phyloP scores from a whole-genome alignment of 2,888 invertebrate genomes.

The Drosophila rubida region DNA sequence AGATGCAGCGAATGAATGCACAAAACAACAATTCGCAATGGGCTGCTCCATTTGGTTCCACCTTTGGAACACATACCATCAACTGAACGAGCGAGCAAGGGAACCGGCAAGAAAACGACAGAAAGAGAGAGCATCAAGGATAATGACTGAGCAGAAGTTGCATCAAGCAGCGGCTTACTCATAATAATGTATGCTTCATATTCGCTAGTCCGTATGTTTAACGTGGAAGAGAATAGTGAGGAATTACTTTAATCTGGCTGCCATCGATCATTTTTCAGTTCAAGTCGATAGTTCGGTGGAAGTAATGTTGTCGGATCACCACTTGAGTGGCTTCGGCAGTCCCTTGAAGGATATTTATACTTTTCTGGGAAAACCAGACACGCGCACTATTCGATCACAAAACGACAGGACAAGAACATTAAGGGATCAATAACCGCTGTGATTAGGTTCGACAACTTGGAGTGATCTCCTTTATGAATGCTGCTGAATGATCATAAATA shows the following conservation, averaged over 20 bases:
- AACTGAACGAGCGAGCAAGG: neutral
- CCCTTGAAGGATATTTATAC: conserved; percentile 11
- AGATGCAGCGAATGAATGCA: conserved; percentile 61
- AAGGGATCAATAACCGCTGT: conserved; percentile 20
- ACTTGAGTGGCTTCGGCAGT: conserved; percentile 39
- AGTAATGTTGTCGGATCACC: conserved; percentile 2
- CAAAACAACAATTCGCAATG: conserved; percentile 52
- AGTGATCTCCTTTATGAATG: neutral
- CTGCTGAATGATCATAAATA: neutral
- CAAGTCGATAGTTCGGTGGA: neutral
- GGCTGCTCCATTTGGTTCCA: conserved; percentile 19
- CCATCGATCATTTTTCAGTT: conserved; percentile 26
- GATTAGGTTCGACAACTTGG: neutral
- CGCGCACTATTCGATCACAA: neutral
- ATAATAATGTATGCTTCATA: conserved; percentile 49
- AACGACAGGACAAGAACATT: neutral
- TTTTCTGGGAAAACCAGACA: conserved; percentile 23
- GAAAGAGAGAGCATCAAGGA: neutral
- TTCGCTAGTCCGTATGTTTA: conserved; percentile 27
- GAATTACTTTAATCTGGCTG: conserved; percentile 30
- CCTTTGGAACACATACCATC: conserved; percentile 4
- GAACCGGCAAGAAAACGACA: neutral
- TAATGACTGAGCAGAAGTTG: conserved; percentile 7
- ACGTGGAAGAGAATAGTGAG: conserved; percentile 23
- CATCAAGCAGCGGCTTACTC: conserved; percentile 31